Evolutionary conservation across 2,113 vertebrate genomes (phyloP).

Genomic region (Cinclus mexicanus): DNA sequence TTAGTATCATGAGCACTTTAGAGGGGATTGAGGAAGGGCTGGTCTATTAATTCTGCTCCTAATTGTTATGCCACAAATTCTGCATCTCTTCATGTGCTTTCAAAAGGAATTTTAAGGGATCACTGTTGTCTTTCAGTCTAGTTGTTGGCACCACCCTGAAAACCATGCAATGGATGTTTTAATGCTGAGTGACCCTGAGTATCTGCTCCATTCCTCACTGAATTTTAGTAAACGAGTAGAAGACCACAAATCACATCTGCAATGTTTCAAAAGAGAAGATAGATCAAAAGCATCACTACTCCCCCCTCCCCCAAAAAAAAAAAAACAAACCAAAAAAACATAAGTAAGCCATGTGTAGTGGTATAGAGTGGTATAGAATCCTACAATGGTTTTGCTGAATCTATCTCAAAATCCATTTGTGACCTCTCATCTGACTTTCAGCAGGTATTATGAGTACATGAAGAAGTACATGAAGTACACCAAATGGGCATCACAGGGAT

Average conservation of each 20-base stretch:
- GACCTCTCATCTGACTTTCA: not conserved
- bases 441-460: not conserved
- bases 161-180: not conserved
- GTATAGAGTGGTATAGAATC: not conserved
- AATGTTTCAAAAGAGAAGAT: not conserved
- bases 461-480: not conserved
- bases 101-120: not conserved
- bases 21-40: not conserved
- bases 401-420: not conserved
- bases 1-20: not conserved
- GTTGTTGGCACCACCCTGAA: not conserved
- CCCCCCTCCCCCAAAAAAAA: not conserved
- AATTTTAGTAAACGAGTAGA: not conserved
- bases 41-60: not conserved
- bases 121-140: not conserved
- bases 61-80: not conserved
- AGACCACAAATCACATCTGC: not conserved
- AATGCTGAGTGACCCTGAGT: not conserved
- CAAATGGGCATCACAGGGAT: not conserved
- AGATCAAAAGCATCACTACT: not conserved
- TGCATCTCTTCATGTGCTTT: not conserved
- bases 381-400: not conserved
- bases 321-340: accelerated
- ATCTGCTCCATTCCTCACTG: not conserved
- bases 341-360: not conserved